Evolutionary conservation across 2,888 invertebrate genomes (phyloP).

Genomic region (Drosophila peninsularis): DNA sequence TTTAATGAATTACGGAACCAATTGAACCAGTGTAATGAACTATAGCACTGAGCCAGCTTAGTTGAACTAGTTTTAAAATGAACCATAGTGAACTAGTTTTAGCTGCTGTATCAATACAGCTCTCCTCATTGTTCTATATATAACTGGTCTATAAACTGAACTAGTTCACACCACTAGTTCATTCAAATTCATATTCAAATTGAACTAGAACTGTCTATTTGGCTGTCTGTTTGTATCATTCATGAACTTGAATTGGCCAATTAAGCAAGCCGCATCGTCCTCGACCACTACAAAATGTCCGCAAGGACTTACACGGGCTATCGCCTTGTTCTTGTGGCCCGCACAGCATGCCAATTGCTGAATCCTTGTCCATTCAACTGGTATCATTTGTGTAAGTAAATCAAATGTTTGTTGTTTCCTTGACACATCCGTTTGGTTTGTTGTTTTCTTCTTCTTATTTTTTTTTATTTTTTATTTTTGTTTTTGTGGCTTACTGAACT

Average conservation of each 20-base stretch:
- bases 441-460: too few species aligned
- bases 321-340: not conserved
- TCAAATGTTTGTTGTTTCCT: conserved; percentile 25
- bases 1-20: not conserved
- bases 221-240: not conserved
- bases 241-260: not conserved
- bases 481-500: conserved; percentile 25
- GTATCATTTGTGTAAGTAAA: conserved; percentile 31
- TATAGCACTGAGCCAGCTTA: too few species aligned
- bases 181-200: not conserved
- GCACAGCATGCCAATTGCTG: not conserved
- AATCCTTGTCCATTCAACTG: conserved; percentile 25
- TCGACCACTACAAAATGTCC: not conserved
- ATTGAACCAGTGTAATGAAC: not conserved
- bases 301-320: not conserved
- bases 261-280: not conserved
- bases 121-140: too few species aligned
- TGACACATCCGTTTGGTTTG: conserved; percentile 17
- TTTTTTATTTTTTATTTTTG: too few species aligned
- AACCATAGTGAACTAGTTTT: not conserved
- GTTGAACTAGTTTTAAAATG: not conserved
- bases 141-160: not conserved
- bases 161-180: not conserved
- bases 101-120: too few species aligned
- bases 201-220: not conserved